Evolutionary conservation across 2,888 invertebrate species (phyloP), one percentile per base, ranked within the genome.

Genomic region (Clivina fossor): DNA sequence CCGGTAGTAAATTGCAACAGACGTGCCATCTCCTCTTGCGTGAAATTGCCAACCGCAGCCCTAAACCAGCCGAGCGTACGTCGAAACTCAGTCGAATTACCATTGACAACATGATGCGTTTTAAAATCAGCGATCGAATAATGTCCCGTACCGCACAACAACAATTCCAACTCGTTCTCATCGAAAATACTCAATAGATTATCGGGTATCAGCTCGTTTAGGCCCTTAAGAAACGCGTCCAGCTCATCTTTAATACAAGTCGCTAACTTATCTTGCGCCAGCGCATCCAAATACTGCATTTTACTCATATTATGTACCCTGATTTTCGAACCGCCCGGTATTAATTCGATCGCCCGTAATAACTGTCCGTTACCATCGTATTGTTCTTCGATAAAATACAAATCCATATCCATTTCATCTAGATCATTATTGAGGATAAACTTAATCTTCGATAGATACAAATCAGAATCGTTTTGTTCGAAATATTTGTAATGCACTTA

Each of bases 401-500:
- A 74, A 70, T 94, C 94, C 71, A 92, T 85, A 50, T 86, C 87
- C 20, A 77, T 77, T 44, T 80, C 76, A 71, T 92, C 91, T 61
- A 94, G 84, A 75, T 93, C 90, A 61, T 94, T 90, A 66, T 95
- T 93, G 63, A 93, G 76, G 61, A 96, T 87, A 73, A 93, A 95
- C 71, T 92, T 92, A 35, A 95, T 87, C 78, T 95, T 95, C n/a
- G 89, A 87, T 59, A 93, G 76, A 75, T 93, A 95, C 56, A 95
- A 76, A 74, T 94, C 94, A 0, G 95, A 94, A 76, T 95, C 95
- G 70, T 96, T 95, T 74, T 93, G 93, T 71, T 95, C 94, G 74
- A 95, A 95, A 73, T 95, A 92, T 83, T 92, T 93, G 69, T 93
- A 94, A 72, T 93, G 92, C 58, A 95, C 93, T 59, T 94, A 75